These are phyloP conservation scores for Caenorhabditis sp. DNA, from an alignment of 2,888 invertebrate genomes.

Conservation along the genomic window DNA sequence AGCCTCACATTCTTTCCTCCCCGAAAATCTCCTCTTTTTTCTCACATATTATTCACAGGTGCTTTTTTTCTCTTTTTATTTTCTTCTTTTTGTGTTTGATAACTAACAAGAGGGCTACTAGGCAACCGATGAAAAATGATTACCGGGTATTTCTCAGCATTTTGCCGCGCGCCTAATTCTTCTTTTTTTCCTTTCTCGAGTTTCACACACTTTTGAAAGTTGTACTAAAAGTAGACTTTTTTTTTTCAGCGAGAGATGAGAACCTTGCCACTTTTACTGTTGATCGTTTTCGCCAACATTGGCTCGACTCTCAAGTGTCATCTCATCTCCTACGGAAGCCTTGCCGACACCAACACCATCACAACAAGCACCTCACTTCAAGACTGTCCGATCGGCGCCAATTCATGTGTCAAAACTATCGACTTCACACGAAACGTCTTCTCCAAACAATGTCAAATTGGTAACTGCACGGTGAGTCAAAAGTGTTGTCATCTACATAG, in stretches of 20 bases:
- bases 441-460: slow-evolving; percentile 41
- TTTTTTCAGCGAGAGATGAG: neutral
- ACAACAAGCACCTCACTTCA: slow-evolving; percentile 34
- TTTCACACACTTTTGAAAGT: neutral
- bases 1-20: neutral
- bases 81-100: neutral
- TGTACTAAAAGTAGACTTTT: neutral
- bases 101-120: neutral
- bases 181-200: neutral
- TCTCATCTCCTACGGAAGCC: slow-evolving; percentile 20
- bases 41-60: too few relatives aligned
- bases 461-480: slow-evolving; percentile 32
- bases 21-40: neutral
- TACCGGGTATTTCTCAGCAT: neutral
- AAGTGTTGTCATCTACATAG: neutral
- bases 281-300: slow-evolving; percentile 7
- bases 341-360: slow-evolving; percentile 23
- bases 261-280: slow-evolving; percentile 1
- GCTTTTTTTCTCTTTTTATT: neutral
- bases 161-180: neutral
- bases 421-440: slow-evolving; percentile 25
- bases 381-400: slow-evolving; percentile 38
- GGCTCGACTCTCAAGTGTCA: slow-evolving; percentile 22
- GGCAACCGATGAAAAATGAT: neutral
- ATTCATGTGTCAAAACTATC: slow-evolving; percentile 37